Conservation (phyloP, 2,797 vertebrate species). For the Garrulus glandarius region DNA sequence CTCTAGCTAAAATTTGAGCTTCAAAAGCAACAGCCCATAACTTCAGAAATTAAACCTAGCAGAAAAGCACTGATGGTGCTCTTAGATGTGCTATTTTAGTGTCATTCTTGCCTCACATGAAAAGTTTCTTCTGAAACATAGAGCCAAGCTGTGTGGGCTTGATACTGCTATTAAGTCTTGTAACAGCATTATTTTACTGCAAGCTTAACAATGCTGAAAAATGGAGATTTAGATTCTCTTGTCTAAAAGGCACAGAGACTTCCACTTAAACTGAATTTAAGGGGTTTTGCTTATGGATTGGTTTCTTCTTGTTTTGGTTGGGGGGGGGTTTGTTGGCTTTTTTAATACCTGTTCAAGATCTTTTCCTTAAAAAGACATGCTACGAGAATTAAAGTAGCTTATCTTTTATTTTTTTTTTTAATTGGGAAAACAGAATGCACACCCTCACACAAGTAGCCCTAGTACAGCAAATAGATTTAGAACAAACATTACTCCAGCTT, state of each 20-base stretch:
- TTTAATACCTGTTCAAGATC: background rate
- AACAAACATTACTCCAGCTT: background rate
- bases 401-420: background rate
- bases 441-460: background rate
- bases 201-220: conserved; percentile 14
- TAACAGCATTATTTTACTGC: conserved; percentile 3
- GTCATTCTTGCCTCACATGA: conserved; percentile 3
- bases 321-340: background rate
- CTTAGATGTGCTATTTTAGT: conserved; percentile 33
- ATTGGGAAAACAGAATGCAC: background rate
- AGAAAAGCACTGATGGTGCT: conserved; percentile 2
- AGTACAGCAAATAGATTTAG: background rate
- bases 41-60: conserved; percentile 38
- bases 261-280: background rate
- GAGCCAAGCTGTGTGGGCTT: conserved; percentile 15
- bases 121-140: conserved; percentile 27
- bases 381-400: background rate
- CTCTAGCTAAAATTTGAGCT: background rate
- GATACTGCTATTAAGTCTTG: conserved; percentile 15
- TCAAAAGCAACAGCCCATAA: conserved; percentile 33
- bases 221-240: background rate
- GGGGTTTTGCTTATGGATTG: background rate
- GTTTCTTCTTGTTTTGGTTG: background rate
- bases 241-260: background rate
- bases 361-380: background rate